Conservation (phyloP, 2,797 vertebrate species). For the Brotula barbata region DNA sequence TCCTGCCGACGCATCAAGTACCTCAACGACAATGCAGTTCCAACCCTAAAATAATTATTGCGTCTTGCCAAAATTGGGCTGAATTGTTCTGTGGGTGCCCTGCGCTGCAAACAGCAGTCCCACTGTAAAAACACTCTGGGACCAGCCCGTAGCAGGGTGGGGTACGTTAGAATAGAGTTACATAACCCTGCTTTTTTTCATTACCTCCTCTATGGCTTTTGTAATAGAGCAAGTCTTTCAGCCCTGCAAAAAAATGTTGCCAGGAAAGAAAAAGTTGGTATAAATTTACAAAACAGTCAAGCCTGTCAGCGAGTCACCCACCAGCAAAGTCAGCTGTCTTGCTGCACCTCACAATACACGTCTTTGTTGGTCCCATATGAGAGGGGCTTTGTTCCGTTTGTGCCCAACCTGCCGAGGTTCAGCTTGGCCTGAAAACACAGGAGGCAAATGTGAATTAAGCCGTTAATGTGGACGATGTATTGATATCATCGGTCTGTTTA, state of each 20-base stretch:
- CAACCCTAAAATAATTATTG: constrained; percentile 4
- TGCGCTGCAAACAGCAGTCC: constrained; percentile 33
- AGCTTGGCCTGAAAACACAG: constrained; percentile 23
- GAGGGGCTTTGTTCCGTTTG: constrained; percentile 67
- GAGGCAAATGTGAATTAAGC: constrained; percentile 51
- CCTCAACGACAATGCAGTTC: not conserved
- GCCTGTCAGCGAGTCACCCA: constrained; percentile 64
- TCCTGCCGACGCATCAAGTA: not conserved
- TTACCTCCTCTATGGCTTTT: constrained; percentile 58
- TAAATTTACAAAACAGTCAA: constrained; percentile 50
- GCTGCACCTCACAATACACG: constrained; percentile 62
- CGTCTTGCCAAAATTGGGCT: constrained; percentile 8
- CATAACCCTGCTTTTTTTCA: constrained; percentile 64
- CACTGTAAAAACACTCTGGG: constrained; percentile 57
- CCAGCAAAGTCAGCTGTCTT: constrained; percentile 69
- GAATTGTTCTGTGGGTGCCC: constrained; percentile 27
- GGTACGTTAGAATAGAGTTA: constrained; percentile 69
- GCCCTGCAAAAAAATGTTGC: constrained; percentile 22
- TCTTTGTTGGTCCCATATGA: constrained; percentile 73
- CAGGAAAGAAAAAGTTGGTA: constrained; percentile 50
- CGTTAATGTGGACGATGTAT: constrained; percentile 31
- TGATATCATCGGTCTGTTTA: constrained; percentile 36
- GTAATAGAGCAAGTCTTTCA: constrained; percentile 52
- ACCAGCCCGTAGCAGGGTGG: constrained; percentile 66
- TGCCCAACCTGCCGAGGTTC: constrained; percentile 53